Conservation (phyloP, 2,888 invertebrate genomes). For the Heliconius sara region DNA sequence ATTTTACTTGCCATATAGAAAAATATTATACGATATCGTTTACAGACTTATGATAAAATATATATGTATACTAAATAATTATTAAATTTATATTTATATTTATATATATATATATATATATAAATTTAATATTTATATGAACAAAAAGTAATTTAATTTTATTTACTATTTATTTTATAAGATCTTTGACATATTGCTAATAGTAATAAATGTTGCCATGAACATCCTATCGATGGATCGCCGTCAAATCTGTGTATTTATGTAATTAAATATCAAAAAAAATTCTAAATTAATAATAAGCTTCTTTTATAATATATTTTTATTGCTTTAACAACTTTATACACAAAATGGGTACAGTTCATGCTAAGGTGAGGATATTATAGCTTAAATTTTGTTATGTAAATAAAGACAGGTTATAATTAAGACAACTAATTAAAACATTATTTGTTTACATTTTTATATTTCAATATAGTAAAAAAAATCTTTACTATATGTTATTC, state of each 20-base stretch:
- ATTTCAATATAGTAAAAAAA: not conserved
- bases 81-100: too few relatives aligned
- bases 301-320: conserved; percentile 24
- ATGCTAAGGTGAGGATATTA: conserved; percentile 51
- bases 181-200: not conserved
- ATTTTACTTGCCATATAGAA: not conserved
- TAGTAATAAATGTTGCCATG: conserved; percentile 14
- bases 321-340: conserved; percentile 20
- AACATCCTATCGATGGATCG: conserved; percentile 11
- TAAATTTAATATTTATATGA: too few relatives aligned
- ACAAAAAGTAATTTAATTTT: not conserved
- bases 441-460: not conserved
- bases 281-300: conserved; percentile 49
- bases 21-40: not conserved
- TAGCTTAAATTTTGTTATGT: not conserved
- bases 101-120: too few relatives aligned
- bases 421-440: not conserved
- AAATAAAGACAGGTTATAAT: conserved; percentile 16
- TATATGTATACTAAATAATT: too few relatives aligned
- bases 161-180: not conserved
- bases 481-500: not conserved
- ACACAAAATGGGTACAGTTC: conserved; percentile 54
- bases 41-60: too few relatives aligned
- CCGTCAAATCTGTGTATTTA: conserved; percentile 56
- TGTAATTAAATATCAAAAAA: conserved; percentile 55